phyloP scores from a whole-genome alignment of 2,113 vertebrate species.

The Gasterosteus aculeatus region DNA sequence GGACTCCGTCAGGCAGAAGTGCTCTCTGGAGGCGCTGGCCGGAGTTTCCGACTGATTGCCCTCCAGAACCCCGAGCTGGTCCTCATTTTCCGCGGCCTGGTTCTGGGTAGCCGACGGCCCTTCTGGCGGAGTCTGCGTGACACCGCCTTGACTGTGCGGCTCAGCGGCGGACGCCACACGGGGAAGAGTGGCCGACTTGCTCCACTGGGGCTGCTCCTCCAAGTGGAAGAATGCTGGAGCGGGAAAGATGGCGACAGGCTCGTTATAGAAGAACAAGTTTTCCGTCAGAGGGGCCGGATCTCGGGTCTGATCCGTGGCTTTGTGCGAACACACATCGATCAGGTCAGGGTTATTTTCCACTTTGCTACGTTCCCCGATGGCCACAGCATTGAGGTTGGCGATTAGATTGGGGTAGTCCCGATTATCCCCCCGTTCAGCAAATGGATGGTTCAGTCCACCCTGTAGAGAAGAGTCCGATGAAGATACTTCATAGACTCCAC shows the following conservation, averaged over 20 bases:
- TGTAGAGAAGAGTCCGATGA: conserved; percentile 71
- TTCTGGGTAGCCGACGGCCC: conserved; percentile 72
- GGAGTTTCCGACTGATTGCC: conserved; percentile 69
- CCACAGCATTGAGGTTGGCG: conserved; percentile 66
- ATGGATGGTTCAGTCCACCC: conserved; percentile 68
- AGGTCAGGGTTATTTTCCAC: conserved; percentile 61
- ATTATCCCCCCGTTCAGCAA: conserved; percentile 66
- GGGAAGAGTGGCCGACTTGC: conserved; percentile 86
- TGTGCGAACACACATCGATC: conserved; percentile 3
- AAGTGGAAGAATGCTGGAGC: conserved; percentile 85
- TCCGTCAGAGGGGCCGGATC: conserved; percentile 76
- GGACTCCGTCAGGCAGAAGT: conserved; percentile 87
- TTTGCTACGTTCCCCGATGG: conserved; percentile 16
- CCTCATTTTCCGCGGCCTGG: conserved; percentile 71
- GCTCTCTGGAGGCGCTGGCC: conserved; percentile 76
- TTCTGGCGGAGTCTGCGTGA: conserved; percentile 81
- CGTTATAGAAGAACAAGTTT: conserved; percentile 85
- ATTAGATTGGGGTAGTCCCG: conserved; percentile 73
- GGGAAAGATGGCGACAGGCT: conserved; percentile 88
- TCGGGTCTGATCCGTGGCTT: conserved; percentile 66
- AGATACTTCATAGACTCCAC: conserved; percentile 75
- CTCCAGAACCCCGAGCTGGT: conserved; percentile 64
- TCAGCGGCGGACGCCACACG: conserved; percentile 72
- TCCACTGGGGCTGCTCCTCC: conserved; percentile 79
- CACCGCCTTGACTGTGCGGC: conserved; percentile 74